Evolutionary conservation across 2,888 invertebrate species (phyloP).

Genomic region (Oligia strigilis): DNA sequence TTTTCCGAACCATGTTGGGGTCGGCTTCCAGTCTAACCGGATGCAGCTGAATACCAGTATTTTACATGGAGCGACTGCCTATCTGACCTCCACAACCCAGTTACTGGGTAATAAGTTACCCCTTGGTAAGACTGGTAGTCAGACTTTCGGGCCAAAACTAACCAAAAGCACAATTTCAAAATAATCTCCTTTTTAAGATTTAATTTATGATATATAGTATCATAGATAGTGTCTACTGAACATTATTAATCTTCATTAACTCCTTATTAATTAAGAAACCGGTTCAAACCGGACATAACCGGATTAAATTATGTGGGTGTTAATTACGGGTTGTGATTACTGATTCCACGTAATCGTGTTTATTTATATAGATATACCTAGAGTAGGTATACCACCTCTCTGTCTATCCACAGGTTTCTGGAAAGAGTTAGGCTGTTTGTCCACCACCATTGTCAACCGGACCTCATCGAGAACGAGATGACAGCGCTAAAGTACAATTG

Average conservation of each 20-base stretch:
- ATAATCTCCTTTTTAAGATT: neutral
- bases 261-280: slow-evolving; percentile 18
- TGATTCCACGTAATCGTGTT: neutral
- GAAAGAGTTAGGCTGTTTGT: neutral
- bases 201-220: neutral
- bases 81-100: too few species aligned
- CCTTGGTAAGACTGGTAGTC: too few species aligned
- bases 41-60: too few species aligned
- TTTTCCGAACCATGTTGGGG: too few species aligned
- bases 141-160: too few species aligned
- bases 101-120: too few species aligned
- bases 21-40: too few species aligned
- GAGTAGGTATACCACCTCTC: too few species aligned
- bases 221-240: neutral
- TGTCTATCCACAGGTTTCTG: neutral
- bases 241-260: slow-evolving; percentile 41
- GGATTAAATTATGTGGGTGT: slow-evolving; percentile 19
- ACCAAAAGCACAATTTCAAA: neutral
- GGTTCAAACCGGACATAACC: slow-evolving; percentile 11
- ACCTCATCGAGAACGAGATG: neutral
- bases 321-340: slow-evolving; percentile 20
- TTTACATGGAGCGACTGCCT: too few species aligned
- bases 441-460: neutral
- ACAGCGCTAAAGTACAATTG: neutral
- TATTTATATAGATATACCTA: neutral